These are phyloP conservation scores for Oreochromis niloticus DNA, from an alignment of 2,113 vertebrate species.

Conservation along the genomic window DNA sequence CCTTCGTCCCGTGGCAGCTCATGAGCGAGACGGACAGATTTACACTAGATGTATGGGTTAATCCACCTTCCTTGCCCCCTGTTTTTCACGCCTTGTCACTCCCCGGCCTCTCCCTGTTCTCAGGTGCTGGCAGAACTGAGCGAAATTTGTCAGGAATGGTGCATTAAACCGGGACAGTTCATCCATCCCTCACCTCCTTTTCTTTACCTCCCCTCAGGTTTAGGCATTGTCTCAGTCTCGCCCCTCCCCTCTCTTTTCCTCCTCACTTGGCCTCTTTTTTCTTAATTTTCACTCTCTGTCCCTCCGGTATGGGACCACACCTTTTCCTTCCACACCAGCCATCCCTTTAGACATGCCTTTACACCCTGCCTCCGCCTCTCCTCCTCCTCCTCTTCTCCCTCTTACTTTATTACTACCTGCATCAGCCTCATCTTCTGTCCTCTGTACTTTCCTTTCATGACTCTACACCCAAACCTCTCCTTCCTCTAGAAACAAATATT, in stretches of 20 bases:
- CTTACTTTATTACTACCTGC: not conserved
- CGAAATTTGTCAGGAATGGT: not conserved
- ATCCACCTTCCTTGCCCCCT: not conserved
- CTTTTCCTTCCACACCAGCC: not conserved
- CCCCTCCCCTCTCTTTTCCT: not conserved
- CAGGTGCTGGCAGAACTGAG: not conserved
- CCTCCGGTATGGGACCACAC: not conserved
- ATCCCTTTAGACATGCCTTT: not conserved
- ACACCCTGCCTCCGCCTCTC: not conserved
- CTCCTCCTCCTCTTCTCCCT: not conserved
- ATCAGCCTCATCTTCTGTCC: not conserved
- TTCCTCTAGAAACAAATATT: not conserved
- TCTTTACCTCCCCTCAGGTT: not conserved
- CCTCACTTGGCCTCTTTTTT: not conserved
- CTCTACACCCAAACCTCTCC: not conserved
- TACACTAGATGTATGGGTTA: constrained; percentile 3
- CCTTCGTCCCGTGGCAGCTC: not conserved
- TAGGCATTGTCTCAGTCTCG: not conserved
- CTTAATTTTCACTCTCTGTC: constrained; percentile 11
- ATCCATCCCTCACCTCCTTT: not conserved
- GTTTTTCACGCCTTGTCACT: not conserved
- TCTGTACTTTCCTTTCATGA: not conserved
- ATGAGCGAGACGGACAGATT: not conserved
- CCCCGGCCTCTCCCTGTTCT: not conserved
- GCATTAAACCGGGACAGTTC: not conserved